Percentiles rank a stretch among this genome's conserved stretches.
phyloP scores from a whole-genome alignment of 1,140 invertebrate genomes.

The Drosophila bipectinata region DNA sequence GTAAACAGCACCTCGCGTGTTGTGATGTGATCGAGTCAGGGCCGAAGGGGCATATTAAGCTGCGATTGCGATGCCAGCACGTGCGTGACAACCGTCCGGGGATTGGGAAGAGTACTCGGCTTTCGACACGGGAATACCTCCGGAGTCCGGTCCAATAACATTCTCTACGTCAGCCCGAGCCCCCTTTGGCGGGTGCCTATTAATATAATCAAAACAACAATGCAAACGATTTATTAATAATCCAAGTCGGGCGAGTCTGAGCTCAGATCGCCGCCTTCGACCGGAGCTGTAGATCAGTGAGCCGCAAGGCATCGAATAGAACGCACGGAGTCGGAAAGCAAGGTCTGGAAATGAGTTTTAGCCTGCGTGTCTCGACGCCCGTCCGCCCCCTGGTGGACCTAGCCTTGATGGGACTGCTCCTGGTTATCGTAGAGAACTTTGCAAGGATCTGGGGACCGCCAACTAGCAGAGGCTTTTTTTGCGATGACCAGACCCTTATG shows the following conservation, averaged over 20 bases:
- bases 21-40: slow-evolving; percentile 25
- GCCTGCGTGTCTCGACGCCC: slow-evolving; percentile 6
- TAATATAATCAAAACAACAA: slow-evolving; percentile 21
- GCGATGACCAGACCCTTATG: slow-evolving; percentile 95
- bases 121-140: slow-evolving; percentile 2
- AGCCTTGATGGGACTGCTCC: slow-evolving; percentile 20
- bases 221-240: slow-evolving; percentile 42
- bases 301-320: slow-evolving; percentile 34
- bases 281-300: slow-evolving; percentile 41
- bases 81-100: slow-evolving; percentile 33
- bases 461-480: slow-evolving; percentile 95
- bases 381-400: slow-evolving; percentile 44
- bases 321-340: slow-evolving; percentile 15
- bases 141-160: not conserved
- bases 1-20: slow-evolving; percentile 41
- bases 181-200: slow-evolving; percentile 15
- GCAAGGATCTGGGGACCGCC: slow-evolving; percentile 51
- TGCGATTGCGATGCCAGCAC: slow-evolving; percentile 35
- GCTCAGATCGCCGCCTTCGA: slow-evolving; percentile 26
- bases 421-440: slow-evolving; percentile 39
- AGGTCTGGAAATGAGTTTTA: slow-evolving; percentile 44
- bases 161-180: slow-evolving; percentile 6
- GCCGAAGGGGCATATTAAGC: slow-evolving; percentile 15
- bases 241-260: slow-evolving; percentile 14
- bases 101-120: not conserved